phyloP scores from a whole-genome alignment of 2,797 vertebrate species.

The Odontamblyopus lacepedii region DNA sequence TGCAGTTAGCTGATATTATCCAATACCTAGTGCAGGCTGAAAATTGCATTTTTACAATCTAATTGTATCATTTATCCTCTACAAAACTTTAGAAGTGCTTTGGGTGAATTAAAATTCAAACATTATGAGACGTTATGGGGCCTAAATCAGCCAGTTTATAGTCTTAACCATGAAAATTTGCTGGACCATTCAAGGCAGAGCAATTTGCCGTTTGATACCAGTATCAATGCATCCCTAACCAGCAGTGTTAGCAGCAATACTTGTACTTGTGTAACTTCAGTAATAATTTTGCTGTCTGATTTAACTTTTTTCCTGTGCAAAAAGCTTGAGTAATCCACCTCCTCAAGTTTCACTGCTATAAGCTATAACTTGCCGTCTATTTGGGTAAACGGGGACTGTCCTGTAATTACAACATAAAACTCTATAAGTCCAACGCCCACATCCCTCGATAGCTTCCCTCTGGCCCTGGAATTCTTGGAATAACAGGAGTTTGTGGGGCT shows the following conservation, averaged over 20 bases:
- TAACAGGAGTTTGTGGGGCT: slow-evolving; percentile 11
- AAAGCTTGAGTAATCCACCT: not conserved
- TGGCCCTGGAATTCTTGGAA: slow-evolving; percentile 21
- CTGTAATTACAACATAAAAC: slow-evolving; percentile 17
- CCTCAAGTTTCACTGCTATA: slow-evolving; percentile 16
- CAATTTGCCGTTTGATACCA: no score
- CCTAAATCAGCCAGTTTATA: no score
- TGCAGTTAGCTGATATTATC: no score
- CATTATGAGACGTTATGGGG: no score
- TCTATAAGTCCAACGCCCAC: not conserved
- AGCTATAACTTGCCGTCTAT: slow-evolving; percentile 14
- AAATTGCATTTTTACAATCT: no score
- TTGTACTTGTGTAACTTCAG: not conserved
- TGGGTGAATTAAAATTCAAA: no score
- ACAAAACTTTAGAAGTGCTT: no score
- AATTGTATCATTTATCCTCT: no score
- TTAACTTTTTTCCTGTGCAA: not conserved
- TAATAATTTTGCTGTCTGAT: not conserved
- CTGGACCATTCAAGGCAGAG: no score
- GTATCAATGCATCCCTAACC: no score
- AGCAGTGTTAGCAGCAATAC: not conserved
- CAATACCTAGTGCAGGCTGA: no score
- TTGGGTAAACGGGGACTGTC: slow-evolving; percentile 7
- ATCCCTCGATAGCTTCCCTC: slow-evolving; percentile 20
- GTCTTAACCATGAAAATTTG: no score